Base-by-base conservation (phyloP, 1,140 invertebrate genomes). In the Polypedilum vanderplanki region DNA sequence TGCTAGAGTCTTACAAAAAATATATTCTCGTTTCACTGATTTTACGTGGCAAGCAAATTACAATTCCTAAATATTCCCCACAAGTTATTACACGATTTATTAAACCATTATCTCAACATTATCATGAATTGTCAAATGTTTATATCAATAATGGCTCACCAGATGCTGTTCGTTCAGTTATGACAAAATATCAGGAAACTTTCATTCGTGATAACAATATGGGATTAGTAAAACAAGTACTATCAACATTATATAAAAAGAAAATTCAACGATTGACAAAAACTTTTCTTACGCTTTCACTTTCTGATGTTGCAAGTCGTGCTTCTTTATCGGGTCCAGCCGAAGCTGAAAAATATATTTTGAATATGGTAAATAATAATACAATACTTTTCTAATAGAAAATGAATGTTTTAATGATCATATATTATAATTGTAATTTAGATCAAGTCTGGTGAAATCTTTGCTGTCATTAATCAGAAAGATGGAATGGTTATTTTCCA, bases 401-500 rank as follows among this genome's bases (percentile, higher is more conserved):
- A 3, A 3, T 15, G n/a, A 57, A 9, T 15, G n/a, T 15, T 57
- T 15, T n/a, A n/a, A n/a, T n/a, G n/a, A n/a, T n/a, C n/a, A 57
- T 57, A 9, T 8, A 40, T 41, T 2, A 74, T 8, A 18, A 18
- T 73, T 75, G 73, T 75, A 74, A 74, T 78, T 74, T 75, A 98
- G 96, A 98, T 99, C 79, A 94, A 98, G 85, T 94, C 97, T 84
- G 93, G 93, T 74, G 95, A 98, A 86, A 98, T 99, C 77, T 98
- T 92, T 87, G 97, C 96, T 0, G 93, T 93, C 77, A 98, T 99
- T 74, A 98, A 98, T 85, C 95, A 98, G 84, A 96, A 96, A 83
- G 96, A 98, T 85, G 96, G 96, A 10, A 99, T 98, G 96, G 96
- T 99, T 15, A 86, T 95, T 24, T 98, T 99, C 81, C 90, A 95